Conservation (phyloP, 2,888 invertebrate species). For the Ennomos erosarius region DNA sequence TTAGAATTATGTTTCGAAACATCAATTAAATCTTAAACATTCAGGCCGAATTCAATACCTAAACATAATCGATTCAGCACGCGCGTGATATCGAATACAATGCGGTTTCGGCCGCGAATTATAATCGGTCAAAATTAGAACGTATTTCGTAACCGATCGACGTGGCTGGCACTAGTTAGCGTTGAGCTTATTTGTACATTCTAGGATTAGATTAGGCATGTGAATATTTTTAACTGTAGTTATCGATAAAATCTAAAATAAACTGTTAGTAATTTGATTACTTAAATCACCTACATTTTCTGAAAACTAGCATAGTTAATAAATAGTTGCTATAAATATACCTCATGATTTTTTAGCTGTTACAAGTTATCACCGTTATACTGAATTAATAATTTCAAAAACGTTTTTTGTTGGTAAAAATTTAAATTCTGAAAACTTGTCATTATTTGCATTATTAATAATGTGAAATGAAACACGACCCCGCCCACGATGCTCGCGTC, state of each 20-base stretch:
- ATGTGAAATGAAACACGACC: conserved; percentile 56
- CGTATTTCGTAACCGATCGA: conserved; percentile 41
- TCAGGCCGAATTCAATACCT: conserved; percentile 70
- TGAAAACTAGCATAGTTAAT: too few species aligned
- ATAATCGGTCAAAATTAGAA: conserved; percentile 49
- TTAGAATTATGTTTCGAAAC: conserved; percentile 32
- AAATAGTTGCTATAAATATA: too few species aligned
- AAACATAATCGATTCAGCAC: conserved; percentile 81
- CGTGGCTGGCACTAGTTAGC: conserved; percentile 12
- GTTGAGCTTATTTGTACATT: conserved; percentile 7
- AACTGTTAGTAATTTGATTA: background rate
- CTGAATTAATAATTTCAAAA: conserved; percentile 33
- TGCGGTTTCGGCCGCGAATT: conserved; percentile 50
- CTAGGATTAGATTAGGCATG: background rate
- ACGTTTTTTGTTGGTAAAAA: background rate
- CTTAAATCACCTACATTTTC: background rate
- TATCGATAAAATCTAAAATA: background rate
- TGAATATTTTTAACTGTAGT: too few species aligned
- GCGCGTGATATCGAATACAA: conserved; percentile 69
- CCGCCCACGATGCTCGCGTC: conserved; percentile 42
- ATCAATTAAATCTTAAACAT: conserved; percentile 56
- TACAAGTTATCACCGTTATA: conserved; percentile 26
- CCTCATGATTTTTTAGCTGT: too few species aligned
- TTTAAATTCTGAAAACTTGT: conserved; percentile 12
- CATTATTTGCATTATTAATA: conserved; percentile 59